These are phyloP conservation scores for Apolygus lucorum DNA, from an alignment of 1,140 invertebrate genomes.

Conservation along the genomic window DNA sequence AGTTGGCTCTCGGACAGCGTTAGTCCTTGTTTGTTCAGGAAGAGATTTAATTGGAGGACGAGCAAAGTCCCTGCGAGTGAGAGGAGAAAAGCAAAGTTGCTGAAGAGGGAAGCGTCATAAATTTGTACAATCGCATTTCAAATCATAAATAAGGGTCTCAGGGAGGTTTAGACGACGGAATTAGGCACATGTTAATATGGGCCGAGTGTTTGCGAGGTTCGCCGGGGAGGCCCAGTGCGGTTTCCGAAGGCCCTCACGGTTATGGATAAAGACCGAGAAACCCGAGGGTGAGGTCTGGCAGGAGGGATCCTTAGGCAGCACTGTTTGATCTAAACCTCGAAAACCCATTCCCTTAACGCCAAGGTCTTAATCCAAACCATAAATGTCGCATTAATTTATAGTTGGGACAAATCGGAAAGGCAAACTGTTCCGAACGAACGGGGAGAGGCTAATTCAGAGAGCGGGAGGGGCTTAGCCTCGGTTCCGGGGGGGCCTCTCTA, in stretches of 20 bases:
- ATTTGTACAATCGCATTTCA: constrained; percentile 24
- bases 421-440: constrained; percentile 14
- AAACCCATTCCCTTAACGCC: constrained; percentile 1
- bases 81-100: constrained; percentile 1
- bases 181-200: constrained; percentile 28
- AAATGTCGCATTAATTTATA: constrained; percentile 28
- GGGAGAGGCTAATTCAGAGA: background rate
- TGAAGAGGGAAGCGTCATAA: constrained; percentile 7
- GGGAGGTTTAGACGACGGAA: constrained; percentile 23
- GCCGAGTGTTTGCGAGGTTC: constrained; percentile 18
- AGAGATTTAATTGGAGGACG: constrained; percentile 8
- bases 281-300: background rate
- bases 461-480: background rate
- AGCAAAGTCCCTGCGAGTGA: background rate
- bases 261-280: background rate
- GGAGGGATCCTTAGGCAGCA: background rate
- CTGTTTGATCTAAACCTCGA: constrained; percentile 20
- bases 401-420: constrained; percentile 27
- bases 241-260: background rate
- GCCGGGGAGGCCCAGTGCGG: constrained; percentile 5
- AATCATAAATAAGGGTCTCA: constrained; percentile 26
- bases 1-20: constrained; percentile 1
- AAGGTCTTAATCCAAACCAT: constrained; percentile 6
- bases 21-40: constrained; percentile 2
- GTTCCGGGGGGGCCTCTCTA: constrained; percentile 6